These are phyloP conservation scores for Heliocidaris tuberculata DNA, from an alignment of 35 echinoderm and acorn worm genomes.

Conservation along the genomic window DNA sequence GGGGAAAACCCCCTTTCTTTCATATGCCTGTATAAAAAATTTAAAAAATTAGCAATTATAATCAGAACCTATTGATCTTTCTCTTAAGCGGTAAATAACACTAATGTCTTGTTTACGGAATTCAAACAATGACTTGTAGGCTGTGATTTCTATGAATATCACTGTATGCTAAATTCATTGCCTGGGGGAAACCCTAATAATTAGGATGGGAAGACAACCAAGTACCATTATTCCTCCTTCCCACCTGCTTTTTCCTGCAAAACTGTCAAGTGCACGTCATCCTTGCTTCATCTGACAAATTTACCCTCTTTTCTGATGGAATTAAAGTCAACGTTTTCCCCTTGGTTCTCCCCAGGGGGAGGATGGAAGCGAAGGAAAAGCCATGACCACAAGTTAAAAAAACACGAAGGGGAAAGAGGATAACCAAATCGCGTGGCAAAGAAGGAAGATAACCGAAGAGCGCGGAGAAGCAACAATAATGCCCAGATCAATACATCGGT, in stretches of 20 bases:
- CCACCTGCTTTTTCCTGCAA: neutral
- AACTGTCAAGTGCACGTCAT: neutral
- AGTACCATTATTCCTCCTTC: neutral
- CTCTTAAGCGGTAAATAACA: too few species aligned
- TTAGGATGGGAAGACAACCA: too few species aligned
- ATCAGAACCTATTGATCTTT: too few species aligned
- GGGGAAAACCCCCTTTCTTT: too few species aligned
- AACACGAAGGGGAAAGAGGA: neutral
- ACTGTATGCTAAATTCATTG: too few species aligned
- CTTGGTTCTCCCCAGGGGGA: neutral
- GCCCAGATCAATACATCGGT: neutral
- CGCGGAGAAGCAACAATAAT: slow-evolving; percentile 27
- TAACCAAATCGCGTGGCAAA: neutral
- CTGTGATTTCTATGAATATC: too few species aligned
- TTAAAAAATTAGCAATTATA: too few species aligned
- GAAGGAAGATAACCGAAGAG: neutral
- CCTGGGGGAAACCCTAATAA: too few species aligned
- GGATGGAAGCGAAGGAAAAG: neutral
- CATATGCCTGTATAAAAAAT: too few species aligned
- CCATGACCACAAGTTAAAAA: neutral
- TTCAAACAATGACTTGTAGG: too few species aligned
- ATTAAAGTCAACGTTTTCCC: neutral
- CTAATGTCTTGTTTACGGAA: too few species aligned
- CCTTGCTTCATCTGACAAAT: neutral
- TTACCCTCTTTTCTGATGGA: neutral